These are phyloP conservation scores for Ictalurus furcatus DNA, from an alignment of 2,113 vertebrate species.

Conservation along the genomic window DNA sequence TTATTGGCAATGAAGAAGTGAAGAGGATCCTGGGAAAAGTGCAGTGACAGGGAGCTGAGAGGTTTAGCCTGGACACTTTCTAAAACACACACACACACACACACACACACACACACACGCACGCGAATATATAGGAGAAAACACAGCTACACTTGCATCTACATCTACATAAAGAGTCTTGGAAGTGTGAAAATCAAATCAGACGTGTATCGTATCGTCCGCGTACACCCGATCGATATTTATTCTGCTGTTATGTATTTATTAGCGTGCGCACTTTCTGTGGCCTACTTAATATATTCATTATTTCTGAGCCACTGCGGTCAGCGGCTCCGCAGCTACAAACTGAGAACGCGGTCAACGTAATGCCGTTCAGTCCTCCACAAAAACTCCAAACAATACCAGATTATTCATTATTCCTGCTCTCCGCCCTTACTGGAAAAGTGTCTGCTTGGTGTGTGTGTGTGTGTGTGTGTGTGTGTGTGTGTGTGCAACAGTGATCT, in stretches of 20 bases:
- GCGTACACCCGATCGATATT: slow-evolving; percentile 63
- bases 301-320: slow-evolving; percentile 59
- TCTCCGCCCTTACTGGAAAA: slow-evolving; percentile 62
- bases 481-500: slow-evolving; percentile 18
- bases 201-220: slow-evolving; percentile 54
- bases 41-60: slow-evolving; percentile 62
- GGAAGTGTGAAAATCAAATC: slow-evolving; percentile 61
- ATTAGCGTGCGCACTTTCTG: slow-evolving; percentile 61
- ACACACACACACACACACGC: not conserved
- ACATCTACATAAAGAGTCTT: not conserved
- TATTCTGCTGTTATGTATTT: slow-evolving; percentile 65
- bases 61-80: slow-evolving; percentile 58
- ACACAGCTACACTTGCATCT: not conserved
- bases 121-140: not conserved
- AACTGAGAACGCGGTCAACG: slow-evolving; percentile 56
- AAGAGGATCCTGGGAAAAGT: slow-evolving; percentile 69
- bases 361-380: slow-evolving; percentile 61
- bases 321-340: slow-evolving; percentile 61
- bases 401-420: slow-evolving; percentile 57
- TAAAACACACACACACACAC: slow-evolving; percentile 33
- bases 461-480: not conserved
- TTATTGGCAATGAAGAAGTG: slow-evolving; percentile 87
- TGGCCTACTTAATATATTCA: slow-evolving; percentile 60
- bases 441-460: slow-evolving; percentile 53
- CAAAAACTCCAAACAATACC: slow-evolving; percentile 58